phyloP scores from a whole-genome alignment of 2,797 vertebrate genomes.

The Phoebastria nigripes region DNA sequence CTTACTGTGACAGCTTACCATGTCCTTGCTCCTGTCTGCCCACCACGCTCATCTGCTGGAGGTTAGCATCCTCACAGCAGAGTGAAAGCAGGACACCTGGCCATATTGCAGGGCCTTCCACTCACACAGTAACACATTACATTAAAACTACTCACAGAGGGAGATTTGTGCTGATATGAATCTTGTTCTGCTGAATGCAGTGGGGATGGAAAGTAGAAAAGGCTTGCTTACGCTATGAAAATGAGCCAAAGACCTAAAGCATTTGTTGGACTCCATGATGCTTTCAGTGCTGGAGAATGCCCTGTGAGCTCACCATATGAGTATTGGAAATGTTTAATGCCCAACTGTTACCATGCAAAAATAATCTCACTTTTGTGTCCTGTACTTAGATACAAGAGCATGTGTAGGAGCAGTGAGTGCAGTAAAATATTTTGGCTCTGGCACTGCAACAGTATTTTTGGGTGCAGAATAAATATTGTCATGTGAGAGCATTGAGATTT shows the following conservation, averaged over 20 bases:
- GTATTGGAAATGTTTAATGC: neutral
- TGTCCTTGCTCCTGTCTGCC: neutral
- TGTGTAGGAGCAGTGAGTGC: neutral
- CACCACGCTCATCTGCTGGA: neutral
- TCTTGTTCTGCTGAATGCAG: neutral
- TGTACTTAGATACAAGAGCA: neutral
- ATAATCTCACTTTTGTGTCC: neutral
- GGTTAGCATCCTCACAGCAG: neutral
- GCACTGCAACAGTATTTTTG: neutral
- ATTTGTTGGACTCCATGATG: neutral
- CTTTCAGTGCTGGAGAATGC: neutral
- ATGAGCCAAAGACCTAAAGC: neutral
- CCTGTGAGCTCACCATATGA: neutral
- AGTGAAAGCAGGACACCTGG: neutral
- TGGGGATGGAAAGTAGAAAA: neutral
- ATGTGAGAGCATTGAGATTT: neutral
- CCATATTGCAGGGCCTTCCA: neutral
- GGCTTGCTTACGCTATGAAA: neutral
- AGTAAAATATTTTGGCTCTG: conserved; percentile 21
- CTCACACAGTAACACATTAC: neutral
- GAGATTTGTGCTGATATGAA: neutral
- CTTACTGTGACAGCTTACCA: neutral
- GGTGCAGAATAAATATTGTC: neutral
- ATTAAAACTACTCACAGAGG: neutral
- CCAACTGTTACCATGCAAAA: neutral